These are phyloP conservation scores for Philopotamus ludificatus DNA, from an alignment of 1,140 invertebrate species.

Conservation along the genomic window DNA sequence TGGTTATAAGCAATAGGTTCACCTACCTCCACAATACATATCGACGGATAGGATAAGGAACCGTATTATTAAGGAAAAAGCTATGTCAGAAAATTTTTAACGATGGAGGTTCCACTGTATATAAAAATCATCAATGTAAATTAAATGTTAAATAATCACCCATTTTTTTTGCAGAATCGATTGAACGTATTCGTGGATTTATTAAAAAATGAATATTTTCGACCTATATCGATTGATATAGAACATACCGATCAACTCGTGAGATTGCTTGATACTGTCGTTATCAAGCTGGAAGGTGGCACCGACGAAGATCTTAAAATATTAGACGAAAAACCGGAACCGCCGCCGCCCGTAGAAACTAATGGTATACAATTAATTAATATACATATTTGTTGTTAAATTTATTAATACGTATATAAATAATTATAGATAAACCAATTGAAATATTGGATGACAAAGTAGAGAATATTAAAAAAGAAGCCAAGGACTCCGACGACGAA, in stretches of 20 bases:
- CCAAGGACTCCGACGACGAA: slow-evolving; percentile 30
- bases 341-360: slow-evolving; percentile 45
- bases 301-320: slow-evolving; percentile 90
- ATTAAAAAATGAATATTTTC: slow-evolving; percentile 70
- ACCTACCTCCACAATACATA: too few relatives aligned
- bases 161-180: slow-evolving; percentile 66
- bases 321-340: slow-evolving; percentile 66
- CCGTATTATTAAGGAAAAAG: too few relatives aligned
- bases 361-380: slow-evolving; percentile 12
- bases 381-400: too few relatives aligned
- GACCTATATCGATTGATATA: slow-evolving; percentile 80
- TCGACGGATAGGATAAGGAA: too few relatives aligned
- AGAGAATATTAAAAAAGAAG: slow-evolving; percentile 39
- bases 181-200: slow-evolving; percentile 89
- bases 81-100: too few relatives aligned
- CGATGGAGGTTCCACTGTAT: neutral
- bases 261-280: slow-evolving; percentile 90
- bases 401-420: neutral
- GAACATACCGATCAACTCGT: slow-evolving; percentile 85
- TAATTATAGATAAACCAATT: slow-evolving; percentile 31
- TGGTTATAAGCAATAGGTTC: too few relatives aligned
- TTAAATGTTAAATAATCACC: too few relatives aligned
- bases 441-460: slow-evolving; percentile 37
- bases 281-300: slow-evolving; percentile 96
- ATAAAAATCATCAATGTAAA: slow-evolving; percentile 33